These are phyloP conservation scores for Ceyx margarethae DNA, from an alignment of 2,113 vertebrate species.

Conservation along the genomic window DNA sequence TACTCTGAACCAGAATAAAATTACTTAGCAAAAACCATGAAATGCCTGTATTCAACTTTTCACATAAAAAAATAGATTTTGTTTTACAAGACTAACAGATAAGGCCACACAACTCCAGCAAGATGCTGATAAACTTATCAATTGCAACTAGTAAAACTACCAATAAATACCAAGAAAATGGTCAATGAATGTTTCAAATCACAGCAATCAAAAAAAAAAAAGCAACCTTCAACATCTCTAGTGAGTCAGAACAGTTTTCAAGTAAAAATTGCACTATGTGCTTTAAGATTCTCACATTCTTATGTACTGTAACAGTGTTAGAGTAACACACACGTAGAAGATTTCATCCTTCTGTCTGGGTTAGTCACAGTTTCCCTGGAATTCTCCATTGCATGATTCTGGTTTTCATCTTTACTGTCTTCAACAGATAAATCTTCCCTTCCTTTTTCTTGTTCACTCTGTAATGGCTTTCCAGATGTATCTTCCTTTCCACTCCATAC, in stretches of 20 bases:
- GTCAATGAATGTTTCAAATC: constrained; percentile 32
- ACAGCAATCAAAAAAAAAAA: constrained; percentile 50
- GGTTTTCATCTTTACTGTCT: constrained; percentile 64
- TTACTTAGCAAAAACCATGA: constrained; percentile 37
- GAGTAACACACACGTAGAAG: constrained; percentile 67
- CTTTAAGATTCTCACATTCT: constrained; percentile 45
- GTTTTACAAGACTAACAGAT: constrained; percentile 68
- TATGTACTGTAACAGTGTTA: constrained; percentile 34
- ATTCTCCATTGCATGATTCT: constrained; percentile 56
- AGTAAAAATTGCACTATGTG: constrained; percentile 63
- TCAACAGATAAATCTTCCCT: constrained; percentile 47
- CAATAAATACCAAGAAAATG: constrained; percentile 73
- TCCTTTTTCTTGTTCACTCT: constrained; percentile 51
- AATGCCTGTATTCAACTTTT: constrained; percentile 46
- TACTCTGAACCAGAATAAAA: constrained; percentile 41
- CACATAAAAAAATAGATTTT: constrained; percentile 71
- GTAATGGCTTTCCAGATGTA: constrained; percentile 28
- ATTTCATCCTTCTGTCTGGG: constrained; percentile 64
- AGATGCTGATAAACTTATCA: constrained; percentile 29
- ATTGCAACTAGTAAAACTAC: constrained; percentile 53
- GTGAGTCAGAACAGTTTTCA: constrained; percentile 63
- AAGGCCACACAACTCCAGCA: constrained; percentile 72
- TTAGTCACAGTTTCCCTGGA: constrained; percentile 32
- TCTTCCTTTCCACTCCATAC: constrained; percentile 42
- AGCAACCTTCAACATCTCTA: constrained; percentile 24